Base-by-base conservation (phyloP, 2,888 invertebrate genomes). In the Brenthis daphne region DNA sequence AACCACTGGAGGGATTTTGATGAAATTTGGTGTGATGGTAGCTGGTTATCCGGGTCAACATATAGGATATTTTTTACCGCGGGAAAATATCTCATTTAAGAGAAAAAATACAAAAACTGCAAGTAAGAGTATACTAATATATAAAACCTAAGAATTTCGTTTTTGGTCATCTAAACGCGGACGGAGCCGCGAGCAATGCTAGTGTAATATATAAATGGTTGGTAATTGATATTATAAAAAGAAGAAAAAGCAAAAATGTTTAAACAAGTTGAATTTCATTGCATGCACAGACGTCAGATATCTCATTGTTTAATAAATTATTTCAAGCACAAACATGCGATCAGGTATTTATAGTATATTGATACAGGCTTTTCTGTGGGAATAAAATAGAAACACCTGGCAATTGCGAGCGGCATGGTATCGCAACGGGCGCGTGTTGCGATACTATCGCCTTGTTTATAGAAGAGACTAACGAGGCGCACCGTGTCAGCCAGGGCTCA, bases 361-460 rank as follows among this genome's bases (percentile, higher is more conserved):
- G 6, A 43, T 51, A 56, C 24, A 56, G 20, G 33, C n/a, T 43
- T 47, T 57, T 67, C 61, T 61, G 54, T 68, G 65, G 57, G 57
- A 70, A 70, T 65, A 70, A 70, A 65, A 68, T 65, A 63, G 65
- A 65, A 61, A 50, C 67, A 65, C 61, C 65, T 68, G 67, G 61
- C 57, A 54, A 63, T 68, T 60, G 68, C 67, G 43, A 65, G 65
- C 67, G 60, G 57, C 60, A 53, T 43, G 67, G 61, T 68, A 68
- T 71, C 65, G 63, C 68, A 63, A 24, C 61, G 61, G 63, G 63
- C 71, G 54, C 57, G 68, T 66, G 68, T 70, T 74, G 54, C 73
- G 88, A 89, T 87, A 76, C 77, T 85, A 89, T 89, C 88, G 73
- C 75, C 74, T 86, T 87, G 85, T 88, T 87, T 88, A 88, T 88